Percentiles rank a stretch among this genome's conserved stretches.
Conservation (phyloP, 1,140 invertebrate species). For the Drosophila santomea region DNA sequence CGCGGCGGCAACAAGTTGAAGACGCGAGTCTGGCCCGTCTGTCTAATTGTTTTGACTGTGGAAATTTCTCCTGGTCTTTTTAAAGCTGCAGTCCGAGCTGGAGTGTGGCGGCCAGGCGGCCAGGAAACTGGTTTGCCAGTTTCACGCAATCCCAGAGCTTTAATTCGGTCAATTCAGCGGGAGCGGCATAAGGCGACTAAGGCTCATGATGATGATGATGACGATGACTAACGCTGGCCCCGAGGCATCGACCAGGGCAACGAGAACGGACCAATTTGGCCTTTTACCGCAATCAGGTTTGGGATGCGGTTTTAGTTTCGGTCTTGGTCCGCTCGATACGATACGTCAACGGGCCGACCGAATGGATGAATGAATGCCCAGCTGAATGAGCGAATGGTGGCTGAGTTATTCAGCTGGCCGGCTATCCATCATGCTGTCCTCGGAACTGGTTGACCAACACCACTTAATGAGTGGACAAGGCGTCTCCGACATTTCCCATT, state of each 20-base stretch:
- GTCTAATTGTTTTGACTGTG: slow-evolving; percentile 75
- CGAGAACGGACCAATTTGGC: slow-evolving; percentile 42
- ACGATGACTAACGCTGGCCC: slow-evolving; percentile 30
- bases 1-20: slow-evolving; percentile 65
- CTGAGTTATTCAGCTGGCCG: slow-evolving; percentile 24
- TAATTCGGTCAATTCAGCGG: slow-evolving; percentile 42
- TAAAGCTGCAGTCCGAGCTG: slow-evolving; percentile 13
- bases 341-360: slow-evolving; percentile 21
- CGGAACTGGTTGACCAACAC: slow-evolving; percentile 44
- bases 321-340: slow-evolving; percentile 7
- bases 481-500: slow-evolving; percentile 38
- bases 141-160: slow-evolving; percentile 17
- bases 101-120: slow-evolving; percentile 1
- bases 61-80: slow-evolving; percentile 74
- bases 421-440: slow-evolving; percentile 64
- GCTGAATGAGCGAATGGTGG: slow-evolving; percentile 48
- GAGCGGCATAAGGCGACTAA: slow-evolving; percentile 19
- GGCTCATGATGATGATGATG: slow-evolving; percentile 1
- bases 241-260: slow-evolving; percentile 34
- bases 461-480: slow-evolving; percentile 61
- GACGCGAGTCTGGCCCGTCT: slow-evolving; percentile 20
- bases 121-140: slow-evolving; percentile 55
- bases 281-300: slow-evolving; percentile 54
- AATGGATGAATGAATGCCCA: slow-evolving; percentile 49
- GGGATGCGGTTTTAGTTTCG: not conserved